Base-by-base conservation (phyloP, 2,888 invertebrate genomes). In the Boloria euphrosyne region DNA sequence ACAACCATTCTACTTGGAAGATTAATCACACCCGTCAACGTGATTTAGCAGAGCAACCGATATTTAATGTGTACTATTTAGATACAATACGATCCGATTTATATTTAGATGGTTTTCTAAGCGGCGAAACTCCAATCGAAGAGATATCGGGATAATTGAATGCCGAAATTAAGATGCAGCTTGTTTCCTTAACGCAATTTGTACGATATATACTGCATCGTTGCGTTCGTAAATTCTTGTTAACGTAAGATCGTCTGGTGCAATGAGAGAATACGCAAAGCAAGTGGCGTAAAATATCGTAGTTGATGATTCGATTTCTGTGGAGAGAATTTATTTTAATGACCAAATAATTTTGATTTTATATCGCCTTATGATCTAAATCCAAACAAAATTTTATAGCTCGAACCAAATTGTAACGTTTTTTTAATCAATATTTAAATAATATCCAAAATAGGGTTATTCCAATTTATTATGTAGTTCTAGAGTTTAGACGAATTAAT, bases 11-110 rank as follows among this genome's bases (percentile, higher is more conserved):
- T 90, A 81, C 84, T 87, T 73, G 69, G 81, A 86, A 91, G 90
- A 92, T 92, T 90, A 90, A 92, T 92, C 88, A 89, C 90, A 80
- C 78, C 78, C 83, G 90, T 90, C 91, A 85, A 81, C 84, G 85
- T 91, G 91, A 92, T 92, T 92, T 92, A 91, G 89, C 90, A 88
- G 89, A 89, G 85, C 88, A 84, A 85, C 90, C 81, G 86, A 90
- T 90, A 91, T 90, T 90, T 87, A 90, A 91, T 90, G 90, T 85
- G 78, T 78, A 82, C 86, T 87, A 83, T 89, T 90, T 84, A 84
- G 87, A 87, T 88, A 85, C 84, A 87, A 88, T 86, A 72, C 84
- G 85, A 82, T 80, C 76, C 73, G 77, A 80, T 83, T 85, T 89
- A 89, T 88, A 87, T 90, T 87, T 88, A 89, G 89, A 85, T 75